Base-by-base conservation (phyloP, 1,140 invertebrate genomes). In the Tribolium madens region DNA sequence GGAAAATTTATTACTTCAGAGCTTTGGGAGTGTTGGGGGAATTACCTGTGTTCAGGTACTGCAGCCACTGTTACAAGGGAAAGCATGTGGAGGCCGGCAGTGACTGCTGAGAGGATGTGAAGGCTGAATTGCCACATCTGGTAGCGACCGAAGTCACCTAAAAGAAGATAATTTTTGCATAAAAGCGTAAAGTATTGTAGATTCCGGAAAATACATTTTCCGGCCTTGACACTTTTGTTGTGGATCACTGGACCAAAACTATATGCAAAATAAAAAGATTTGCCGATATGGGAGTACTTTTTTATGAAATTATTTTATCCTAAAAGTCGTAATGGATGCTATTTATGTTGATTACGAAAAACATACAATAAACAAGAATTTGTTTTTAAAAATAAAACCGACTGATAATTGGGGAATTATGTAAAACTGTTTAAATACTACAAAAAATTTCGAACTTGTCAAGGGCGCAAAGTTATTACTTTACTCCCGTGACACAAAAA, bases 131-230 rank as follows among this genome's bases (percentile, higher is more conserved):
- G 94, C 80, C 89, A 90, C 60, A 87, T 88, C 86, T 95, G 94
- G 80, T 95, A 95, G 80, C 89, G 90, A 17, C 93, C 93, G 85
- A 94, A 95, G 81, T 95, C 93, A 14, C 93, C 94, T 93, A 86
- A 46, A 77, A 83, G 82, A 80, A 14, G 81, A 77, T 80, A 78
- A 46, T 71, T 12, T 52, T 68, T 69, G 10, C 13, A 47, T 13
- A 17, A 72, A 10, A 60, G 21, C 2, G 6, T 2, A 6, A 6
- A 31, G 26, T 2, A 31, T n/a, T 10, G 36, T 10, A 7, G 36
- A 2, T 36, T 21, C 18, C 21, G 36, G 36, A 26, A 26, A 26
- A 26, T 3, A 26, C 21, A 26, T 26, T 42, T 42, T 42, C 36
- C 36, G 36, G 36, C 36, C 36, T 42, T 42, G 36, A 42, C 0